Percentiles rank a stretch among this genome's conserved stretches.
These are phyloP conservation scores for Proteles cristata DNA, from an alignment of 2,113 vertebrate genomes.

Conservation along the genomic window DNA sequence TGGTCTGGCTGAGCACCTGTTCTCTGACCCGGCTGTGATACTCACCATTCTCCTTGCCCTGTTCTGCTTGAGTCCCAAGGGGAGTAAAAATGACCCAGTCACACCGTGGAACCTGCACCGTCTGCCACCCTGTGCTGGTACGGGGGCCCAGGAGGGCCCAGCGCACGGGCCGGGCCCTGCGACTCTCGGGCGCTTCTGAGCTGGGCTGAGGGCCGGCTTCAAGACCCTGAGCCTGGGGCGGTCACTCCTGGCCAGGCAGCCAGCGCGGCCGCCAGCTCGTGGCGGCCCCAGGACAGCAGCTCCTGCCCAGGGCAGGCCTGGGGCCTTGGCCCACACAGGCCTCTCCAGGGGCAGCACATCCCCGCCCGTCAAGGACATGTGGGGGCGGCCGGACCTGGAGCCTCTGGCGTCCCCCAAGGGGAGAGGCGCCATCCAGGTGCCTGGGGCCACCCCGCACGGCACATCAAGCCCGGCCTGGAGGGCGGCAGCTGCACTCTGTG, in stretches of 20 bases:
- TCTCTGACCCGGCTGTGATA: not conserved
- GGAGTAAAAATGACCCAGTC: not conserved
- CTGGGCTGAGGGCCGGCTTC: not conserved
- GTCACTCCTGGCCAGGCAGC: rapidly evolving
- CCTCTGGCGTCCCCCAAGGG: not conserved
- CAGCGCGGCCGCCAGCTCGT: not conserved
- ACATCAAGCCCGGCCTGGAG: not conserved
- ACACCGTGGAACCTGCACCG: not conserved
- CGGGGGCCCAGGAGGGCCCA: not conserved
- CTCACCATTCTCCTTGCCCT: not conserved
- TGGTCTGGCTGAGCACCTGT: not conserved
- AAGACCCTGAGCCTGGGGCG: not conserved
- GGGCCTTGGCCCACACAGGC: not conserved
- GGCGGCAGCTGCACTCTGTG: not conserved
- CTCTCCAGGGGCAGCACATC: not conserved
- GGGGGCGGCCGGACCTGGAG: not conserved
- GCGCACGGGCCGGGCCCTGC: not conserved
- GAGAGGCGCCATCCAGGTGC: not conserved
- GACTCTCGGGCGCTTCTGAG: not conserved
- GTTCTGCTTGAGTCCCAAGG: no score
- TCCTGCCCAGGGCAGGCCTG: not conserved
- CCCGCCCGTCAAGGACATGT: not conserved
- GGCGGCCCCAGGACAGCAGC: not conserved
- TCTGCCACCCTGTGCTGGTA: not conserved
- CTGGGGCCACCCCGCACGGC: not conserved